These are phyloP conservation scores for Nudaria mundana DNA, from an alignment of 2,888 invertebrate species.

Conservation along the genomic window DNA sequence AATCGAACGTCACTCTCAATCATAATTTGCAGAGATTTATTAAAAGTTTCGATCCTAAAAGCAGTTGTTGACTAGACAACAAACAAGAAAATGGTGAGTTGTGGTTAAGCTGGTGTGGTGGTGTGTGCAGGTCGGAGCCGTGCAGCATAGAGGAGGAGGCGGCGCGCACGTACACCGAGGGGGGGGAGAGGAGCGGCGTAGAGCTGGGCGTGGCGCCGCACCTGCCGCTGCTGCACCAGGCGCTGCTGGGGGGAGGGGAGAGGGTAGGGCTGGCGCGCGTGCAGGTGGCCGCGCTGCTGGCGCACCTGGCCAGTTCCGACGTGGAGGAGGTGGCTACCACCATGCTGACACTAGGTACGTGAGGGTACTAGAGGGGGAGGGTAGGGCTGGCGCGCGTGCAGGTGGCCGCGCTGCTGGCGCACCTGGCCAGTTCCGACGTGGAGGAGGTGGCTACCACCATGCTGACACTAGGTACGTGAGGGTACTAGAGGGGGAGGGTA, in stretches of 20 bases:
- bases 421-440: conserved; percentile 87
- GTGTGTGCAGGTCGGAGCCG: conserved; percentile 1
- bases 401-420: conserved; percentile 89
- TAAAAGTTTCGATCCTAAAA: no score
- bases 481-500: conserved; percentile 69
- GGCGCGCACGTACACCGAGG: conserved; percentile 6
- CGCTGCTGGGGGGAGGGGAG: conserved; percentile 46
- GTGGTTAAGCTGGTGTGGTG: not conserved
- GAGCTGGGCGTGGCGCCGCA: conserved; percentile 69
- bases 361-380: conserved; percentile 8
- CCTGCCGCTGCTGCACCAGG: conserved; percentile 71
- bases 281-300: conserved; percentile 89
- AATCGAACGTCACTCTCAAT: no score
- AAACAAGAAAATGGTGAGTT: no score
- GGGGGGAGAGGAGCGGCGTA: conserved; percentile 42
- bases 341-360: conserved; percentile 72
- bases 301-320: conserved; percentile 87
- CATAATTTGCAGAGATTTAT: no score
- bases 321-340: conserved; percentile 86
- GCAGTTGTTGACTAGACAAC: no score
- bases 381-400: conserved; percentile 86
- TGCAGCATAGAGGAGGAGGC: conserved; percentile 9
- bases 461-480: conserved; percentile 69
- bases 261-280: conserved; percentile 85
- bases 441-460: conserved; percentile 86